Evolutionary conservation across 2,797 vertebrate genomes (phyloP).

Genomic region (Phoeniculus purpureus): DNA sequence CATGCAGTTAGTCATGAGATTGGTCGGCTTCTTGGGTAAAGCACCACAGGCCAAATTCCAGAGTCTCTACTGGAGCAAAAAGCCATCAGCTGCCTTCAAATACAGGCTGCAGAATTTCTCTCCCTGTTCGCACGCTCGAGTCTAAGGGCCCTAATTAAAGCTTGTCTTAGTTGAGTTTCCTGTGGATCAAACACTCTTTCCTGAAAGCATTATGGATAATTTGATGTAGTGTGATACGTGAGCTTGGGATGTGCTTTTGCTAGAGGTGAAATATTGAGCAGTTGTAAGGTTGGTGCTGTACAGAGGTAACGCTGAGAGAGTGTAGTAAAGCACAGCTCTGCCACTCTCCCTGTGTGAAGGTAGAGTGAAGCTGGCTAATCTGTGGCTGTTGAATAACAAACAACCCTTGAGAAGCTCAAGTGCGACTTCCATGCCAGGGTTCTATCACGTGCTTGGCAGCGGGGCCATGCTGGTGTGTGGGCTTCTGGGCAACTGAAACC

Average conservation of each 20-base stretch:
- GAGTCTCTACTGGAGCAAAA: conserved; percentile 27
- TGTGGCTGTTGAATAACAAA: conserved; percentile 39
- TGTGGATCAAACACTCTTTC: neutral
- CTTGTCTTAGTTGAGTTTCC: rapidly evolving
- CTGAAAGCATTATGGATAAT: rapidly evolving
- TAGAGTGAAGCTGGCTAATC: neutral
- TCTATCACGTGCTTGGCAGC: conserved; percentile 2
- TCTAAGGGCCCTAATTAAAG: neutral
- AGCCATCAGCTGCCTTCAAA: neutral
- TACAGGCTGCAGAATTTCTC: neutral
- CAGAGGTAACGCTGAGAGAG: neutral
- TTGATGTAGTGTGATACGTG: neutral
- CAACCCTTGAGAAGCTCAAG: conserved; percentile 30
- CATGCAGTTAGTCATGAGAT: conserved; percentile 42
- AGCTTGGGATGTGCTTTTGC: neutral
- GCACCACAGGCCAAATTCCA: conserved; percentile 23
- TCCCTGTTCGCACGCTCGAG: neutral
- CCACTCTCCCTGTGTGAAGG: neutral
- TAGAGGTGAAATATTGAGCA: neutral
- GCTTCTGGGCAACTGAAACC: conserved; percentile 50
- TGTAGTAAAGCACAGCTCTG: rapidly evolving
- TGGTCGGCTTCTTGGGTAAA: neutral
- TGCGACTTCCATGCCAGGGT: neutral
- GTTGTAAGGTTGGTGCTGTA: neutral
- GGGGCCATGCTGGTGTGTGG: neutral